These are phyloP conservation scores for Ctenosaura bakeri DNA, from an alignment of 2,797 vertebrate genomes.

Conservation along the genomic window DNA sequence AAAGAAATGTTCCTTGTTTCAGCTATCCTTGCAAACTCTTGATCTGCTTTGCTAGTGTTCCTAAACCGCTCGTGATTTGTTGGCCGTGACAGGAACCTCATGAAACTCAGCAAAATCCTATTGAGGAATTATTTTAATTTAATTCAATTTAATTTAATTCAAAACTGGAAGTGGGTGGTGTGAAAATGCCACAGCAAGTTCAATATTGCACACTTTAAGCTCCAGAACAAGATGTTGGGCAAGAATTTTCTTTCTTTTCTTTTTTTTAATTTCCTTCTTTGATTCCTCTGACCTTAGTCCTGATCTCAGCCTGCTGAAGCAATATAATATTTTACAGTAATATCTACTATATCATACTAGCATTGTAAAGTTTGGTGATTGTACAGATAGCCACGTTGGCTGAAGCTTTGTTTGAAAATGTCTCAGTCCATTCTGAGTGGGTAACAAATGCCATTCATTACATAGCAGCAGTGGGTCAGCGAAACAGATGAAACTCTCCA, in stretches of 20 bases:
- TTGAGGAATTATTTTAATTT: conserved; percentile 29
- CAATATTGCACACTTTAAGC: background rate
- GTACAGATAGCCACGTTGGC: background rate
- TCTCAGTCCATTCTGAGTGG: background rate
- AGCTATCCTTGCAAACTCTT: background rate
- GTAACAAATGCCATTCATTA: background rate
- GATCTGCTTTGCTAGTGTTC: conserved; percentile 18
- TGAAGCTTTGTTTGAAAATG: background rate
- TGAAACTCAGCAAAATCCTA: background rate
- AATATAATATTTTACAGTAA: background rate
- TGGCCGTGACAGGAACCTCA: background rate
- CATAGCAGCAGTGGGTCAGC: too few relatives aligned
- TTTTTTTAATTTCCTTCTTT: background rate
- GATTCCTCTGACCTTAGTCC: background rate
- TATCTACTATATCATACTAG: background rate
- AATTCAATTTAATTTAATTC: conserved; percentile 4
- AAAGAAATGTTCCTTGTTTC: background rate
- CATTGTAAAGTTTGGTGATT: background rate
- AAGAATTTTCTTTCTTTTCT: background rate
- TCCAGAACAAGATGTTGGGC: background rate
- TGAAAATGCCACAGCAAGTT: background rate
- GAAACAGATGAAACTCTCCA: too few relatives aligned
- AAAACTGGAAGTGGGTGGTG: background rate
- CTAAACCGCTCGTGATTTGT: background rate
- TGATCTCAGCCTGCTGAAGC: background rate